Evolutionary conservation across 2,113 vertebrate species (phyloP).

Genomic region (Poeciliopsis occidentalis): DNA sequence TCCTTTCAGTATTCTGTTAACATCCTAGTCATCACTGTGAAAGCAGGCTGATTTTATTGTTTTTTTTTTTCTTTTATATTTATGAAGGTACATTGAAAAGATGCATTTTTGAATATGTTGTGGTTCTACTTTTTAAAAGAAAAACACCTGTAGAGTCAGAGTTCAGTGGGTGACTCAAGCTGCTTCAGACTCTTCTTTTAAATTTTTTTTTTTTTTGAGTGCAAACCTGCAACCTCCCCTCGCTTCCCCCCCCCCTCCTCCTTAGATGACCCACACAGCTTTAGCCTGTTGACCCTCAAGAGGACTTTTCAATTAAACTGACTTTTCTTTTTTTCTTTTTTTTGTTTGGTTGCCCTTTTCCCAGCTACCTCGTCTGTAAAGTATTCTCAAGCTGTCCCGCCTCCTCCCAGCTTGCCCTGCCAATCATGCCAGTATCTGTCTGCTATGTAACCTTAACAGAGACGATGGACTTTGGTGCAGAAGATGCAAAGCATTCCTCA

Average conservation of each 20-base stretch:
- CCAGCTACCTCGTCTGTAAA: conserved; percentile 93
- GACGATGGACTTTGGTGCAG: conserved; percentile 49
- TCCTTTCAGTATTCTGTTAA: conserved; percentile 83
- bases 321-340: conserved; percentile 56
- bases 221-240: conserved; percentile 33
- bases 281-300: conserved; percentile 43
- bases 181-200: conserved; percentile 74
- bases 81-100: conserved; percentile 86
- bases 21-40: conserved; percentile 84
- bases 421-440: conserved; percentile 49
- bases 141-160: conserved; percentile 60
- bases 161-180: conserved; percentile 78
- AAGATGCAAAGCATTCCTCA: conserved; percentile 57
- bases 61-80: conserved; percentile 63
- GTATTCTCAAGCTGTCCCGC: conserved; percentile 81
- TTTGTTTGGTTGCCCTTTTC: conserved; percentile 78
- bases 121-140: conserved; percentile 63
- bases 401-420: conserved; percentile 48
- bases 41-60: conserved; percentile 74
- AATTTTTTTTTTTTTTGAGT: conserved; percentile 60
- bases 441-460: conserved; percentile 18
- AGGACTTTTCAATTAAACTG: conserved; percentile 36
- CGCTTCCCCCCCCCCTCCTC: neutral
- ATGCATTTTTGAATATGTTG: conserved; percentile 74
- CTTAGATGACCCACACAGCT: neutral